Base-by-base conservation (phyloP, 2,888 invertebrate species). In the Griposia aprilina region DNA sequence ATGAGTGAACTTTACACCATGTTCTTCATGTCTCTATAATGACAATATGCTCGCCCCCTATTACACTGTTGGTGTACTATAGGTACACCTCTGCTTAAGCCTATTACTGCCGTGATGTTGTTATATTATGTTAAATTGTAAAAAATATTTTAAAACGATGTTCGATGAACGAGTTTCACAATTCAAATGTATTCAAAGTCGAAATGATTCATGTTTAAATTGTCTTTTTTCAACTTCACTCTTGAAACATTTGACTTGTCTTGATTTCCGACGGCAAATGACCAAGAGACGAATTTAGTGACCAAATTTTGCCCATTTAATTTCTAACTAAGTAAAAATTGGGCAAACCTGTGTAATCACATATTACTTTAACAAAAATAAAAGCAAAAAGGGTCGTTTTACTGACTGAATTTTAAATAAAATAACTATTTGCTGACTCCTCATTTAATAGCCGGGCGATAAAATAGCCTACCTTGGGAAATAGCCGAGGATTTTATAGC, bases 401-500 rank as follows among this genome's bases (percentile, higher is more conserved):
- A 45, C 60, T 52, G 52, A 26, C 20, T 30, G 15, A 48, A 66
- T 81, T 81, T 68, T 68, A 75, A 74, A 82, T 74, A 74, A 74
- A 81, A 72, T 66, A 60, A 76, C 63, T 75, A 78, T 74, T 67
- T 60, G 68, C 70, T 78, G 66, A 69, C 66, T 76, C 59, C 45
- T 67, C 52, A 74, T 73, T 76, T 76, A 71, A 76, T 72, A 72
- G 62, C 82, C 7, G 13, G 7, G n/a, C 26, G 1, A 82, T 82
- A 82, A 82, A 82, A 82, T 74, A 48, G 41, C 63, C 62, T 79
- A 69, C 79, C 82, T 72, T 60, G 82, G 82, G 63, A 79, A 79
- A 75, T 72, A 75, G 60, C 63, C 67, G 41, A 55, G n/a, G 13
- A 10, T 79, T 82, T 82, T 74, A 82, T 74, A 59, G 66, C 55